phyloP scores from a whole-genome alignment of 2,888 invertebrate species.

The Baronia brevicornis region DNA sequence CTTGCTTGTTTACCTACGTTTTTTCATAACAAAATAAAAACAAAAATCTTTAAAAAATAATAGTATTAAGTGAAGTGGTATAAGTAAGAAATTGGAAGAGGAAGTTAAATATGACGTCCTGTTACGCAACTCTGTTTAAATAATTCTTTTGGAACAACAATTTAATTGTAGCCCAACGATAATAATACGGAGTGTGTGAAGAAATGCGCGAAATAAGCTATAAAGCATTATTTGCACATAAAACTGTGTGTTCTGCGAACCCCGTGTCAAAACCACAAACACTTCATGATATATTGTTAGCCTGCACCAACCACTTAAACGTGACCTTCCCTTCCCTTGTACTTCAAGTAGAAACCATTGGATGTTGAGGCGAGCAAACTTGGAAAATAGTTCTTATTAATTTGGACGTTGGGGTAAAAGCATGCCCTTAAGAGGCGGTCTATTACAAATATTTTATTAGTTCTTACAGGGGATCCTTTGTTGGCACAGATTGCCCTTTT shows the following conservation, averaged over 20 bases:
- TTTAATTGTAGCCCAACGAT: neutral
- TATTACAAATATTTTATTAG: constrained; percentile 41
- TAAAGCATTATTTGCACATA: constrained; percentile 16
- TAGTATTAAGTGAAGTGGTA: no score
- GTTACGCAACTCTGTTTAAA: no score
- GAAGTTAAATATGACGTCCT: no score
- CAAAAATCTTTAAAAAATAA: no score
- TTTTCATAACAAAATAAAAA: no score
- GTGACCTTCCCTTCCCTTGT: constrained; percentile 16
- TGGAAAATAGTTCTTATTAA: constrained; percentile 17
- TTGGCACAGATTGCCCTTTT: constrained; percentile 22
- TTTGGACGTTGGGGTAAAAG: constrained; percentile 20
- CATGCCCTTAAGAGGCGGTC: constrained; percentile 30
- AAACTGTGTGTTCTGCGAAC: constrained; percentile 16
- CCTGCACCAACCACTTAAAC: constrained; percentile 9
- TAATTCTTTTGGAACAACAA: constrained; percentile 6
- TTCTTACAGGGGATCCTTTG: constrained; percentile 30
- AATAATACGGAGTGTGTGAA: constrained; percentile 12
- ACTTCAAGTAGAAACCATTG: constrained; percentile 14
- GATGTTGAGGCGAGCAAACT: constrained; percentile 18
- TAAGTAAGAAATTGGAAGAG: no score
- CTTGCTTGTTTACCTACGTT: no score
- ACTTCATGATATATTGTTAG: constrained; percentile 40
- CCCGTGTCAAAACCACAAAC: constrained; percentile 49
- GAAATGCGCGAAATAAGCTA: constrained; percentile 14